Base-by-base conservation (phyloP, 2,888 invertebrate genomes). In the Trilocha varians region DNA sequence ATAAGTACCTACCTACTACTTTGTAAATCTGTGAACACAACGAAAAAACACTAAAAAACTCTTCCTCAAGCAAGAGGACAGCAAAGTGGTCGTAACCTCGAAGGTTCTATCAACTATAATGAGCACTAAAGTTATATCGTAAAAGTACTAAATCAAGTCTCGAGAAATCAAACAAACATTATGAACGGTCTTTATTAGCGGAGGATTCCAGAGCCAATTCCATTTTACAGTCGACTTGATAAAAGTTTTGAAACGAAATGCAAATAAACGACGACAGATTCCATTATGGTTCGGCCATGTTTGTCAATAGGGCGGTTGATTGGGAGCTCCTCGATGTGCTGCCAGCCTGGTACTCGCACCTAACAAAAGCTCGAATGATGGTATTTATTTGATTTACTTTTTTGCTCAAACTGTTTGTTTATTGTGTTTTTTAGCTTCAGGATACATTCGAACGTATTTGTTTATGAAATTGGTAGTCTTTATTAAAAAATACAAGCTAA, bases 291-390 rank as follows among this genome's bases (percentile, higher is more conserved):
- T 60, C 58, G 64, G 68, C 70, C 71, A 75, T 79, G 80, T 80
- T 82, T 82, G 83, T 80, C 82, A 80, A 82, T 82, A 78, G 74
- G 62, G 68, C 69, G 73, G 66, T 70, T 80, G 82, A 80, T 80
- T 80, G 79, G 73, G 55, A 67, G 63, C 77, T 77, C 70, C 65
- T 71, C 67, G 62, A 55, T 56, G 64, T 69, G 62, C 70, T 78
- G 69, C 59, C 59, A 65, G 65, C 71, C 70, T 73, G 70, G 74
- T 77, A 70, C 63, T 42, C 47, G 32, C 18, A 36, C 8, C 25
- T 25, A 25, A 25, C 16, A 34, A 25, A 25, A 11, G 11, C 25
- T 25, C 11, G 25, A 25, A 25, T 25, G 25, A 25, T 25, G 39
- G 34, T 39, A 25, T 18, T 18, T 6, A 6, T 18, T 18, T 18